phyloP scores from a whole-genome alignment of 2,797 vertebrate species.

The Smutsia gigantea region DNA sequence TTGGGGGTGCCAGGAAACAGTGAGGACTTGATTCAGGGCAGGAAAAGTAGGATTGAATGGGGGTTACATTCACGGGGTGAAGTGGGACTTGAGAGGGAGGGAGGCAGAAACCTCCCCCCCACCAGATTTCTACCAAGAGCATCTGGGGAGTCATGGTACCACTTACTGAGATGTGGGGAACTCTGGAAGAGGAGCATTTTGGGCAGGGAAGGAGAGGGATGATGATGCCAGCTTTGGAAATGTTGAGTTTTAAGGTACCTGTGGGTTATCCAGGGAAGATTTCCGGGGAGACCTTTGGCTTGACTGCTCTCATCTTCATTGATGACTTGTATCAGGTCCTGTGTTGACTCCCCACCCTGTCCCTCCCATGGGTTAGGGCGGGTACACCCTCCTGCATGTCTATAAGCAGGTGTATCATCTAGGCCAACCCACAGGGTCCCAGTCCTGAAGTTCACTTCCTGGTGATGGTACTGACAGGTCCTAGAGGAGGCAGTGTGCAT shows the following conservation, averaged over 20 bases:
- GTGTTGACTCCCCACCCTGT: not conserved
- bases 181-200: not conserved
- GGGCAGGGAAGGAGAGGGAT: not conserved
- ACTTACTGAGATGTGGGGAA: not conserved
- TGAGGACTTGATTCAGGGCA: not conserved
- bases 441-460: not conserved
- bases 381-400: not conserved
- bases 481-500: not conserved
- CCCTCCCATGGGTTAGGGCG: not conserved
- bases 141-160: not conserved
- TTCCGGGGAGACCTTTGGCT: not conserved
- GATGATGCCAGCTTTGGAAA: fast-evolving
- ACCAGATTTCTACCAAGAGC: not conserved
- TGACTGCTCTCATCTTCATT: not conserved
- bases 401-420: not conserved
- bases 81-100: no score
- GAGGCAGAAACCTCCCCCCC: no score
- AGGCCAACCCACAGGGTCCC: not conserved
- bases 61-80: not conserved
- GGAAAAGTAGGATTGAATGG: not conserved
- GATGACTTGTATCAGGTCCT: not conserved
- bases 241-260: not conserved
- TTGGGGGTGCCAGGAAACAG: not conserved
- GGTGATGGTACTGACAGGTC: not conserved
- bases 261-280: not conserved